These are phyloP conservation scores for Drosophila yakuba DNA, from an alignment of 1,140 invertebrate genomes.

Conservation along the genomic window DNA sequence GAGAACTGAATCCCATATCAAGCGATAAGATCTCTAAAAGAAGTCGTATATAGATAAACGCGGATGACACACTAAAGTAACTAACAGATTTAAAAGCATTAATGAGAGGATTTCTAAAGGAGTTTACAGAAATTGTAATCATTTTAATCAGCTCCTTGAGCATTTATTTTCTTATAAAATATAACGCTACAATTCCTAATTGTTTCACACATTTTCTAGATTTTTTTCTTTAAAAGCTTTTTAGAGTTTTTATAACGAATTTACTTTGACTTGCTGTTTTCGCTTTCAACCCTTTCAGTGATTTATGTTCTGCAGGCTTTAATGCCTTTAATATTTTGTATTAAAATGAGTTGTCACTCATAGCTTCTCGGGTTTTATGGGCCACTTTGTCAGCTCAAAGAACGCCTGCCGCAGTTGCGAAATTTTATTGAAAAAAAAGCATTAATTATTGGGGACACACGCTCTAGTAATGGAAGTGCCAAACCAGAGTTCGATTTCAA, in stretches of 20 bases:
- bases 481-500: constrained; percentile 22
- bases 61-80: constrained; percentile 1
- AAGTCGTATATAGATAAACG: constrained; percentile 32
- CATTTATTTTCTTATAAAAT: too few relatives aligned
- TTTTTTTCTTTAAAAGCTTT: too few relatives aligned
- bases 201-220: too few relatives aligned
- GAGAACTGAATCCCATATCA: not conserved
- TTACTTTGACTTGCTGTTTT: not conserved
- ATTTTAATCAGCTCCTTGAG: not conserved
- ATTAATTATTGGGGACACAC: constrained; percentile 14
- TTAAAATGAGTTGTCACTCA: not conserved
- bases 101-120: not conserved
- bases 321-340: not conserved
- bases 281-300: constrained; percentile 6
- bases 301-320: not conserved
- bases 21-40: constrained; percentile 26
- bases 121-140: not conserved
- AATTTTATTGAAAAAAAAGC: not conserved
- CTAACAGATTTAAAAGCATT: not conserved
- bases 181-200: too few relatives aligned
- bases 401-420: constrained; percentile 18
- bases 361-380: constrained; percentile 13
- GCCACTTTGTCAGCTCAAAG: constrained; percentile 26
- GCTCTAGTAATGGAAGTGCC: constrained; percentile 19
- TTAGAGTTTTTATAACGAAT: not conserved